Evolutionary conservation across 2,888 invertebrate species (phyloP).

Genomic region (Trachelus tabidus): DNA sequence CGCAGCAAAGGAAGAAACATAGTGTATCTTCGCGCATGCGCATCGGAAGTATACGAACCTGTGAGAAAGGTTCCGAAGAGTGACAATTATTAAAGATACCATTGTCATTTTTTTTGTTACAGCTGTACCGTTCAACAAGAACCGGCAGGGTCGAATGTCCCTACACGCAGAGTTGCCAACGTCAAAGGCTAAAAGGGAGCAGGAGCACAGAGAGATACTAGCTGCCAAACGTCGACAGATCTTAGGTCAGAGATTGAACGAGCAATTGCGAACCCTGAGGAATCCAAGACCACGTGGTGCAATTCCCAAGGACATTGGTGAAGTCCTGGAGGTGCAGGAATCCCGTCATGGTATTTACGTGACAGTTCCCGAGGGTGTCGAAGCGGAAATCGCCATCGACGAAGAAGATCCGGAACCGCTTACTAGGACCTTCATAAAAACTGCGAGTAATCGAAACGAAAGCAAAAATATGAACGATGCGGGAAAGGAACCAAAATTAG

Average conservation of each 20-base stretch:
- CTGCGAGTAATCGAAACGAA: not conserved
- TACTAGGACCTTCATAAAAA: slow-evolving; percentile 1
- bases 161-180: slow-evolving; percentile 48
- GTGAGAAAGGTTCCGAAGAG: not conserved
- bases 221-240: slow-evolving; percentile 74
- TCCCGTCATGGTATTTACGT: slow-evolving; percentile 52
- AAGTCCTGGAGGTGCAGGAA: slow-evolving; percentile 52
- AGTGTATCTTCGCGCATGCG: not conserved
- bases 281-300: slow-evolving; percentile 22
- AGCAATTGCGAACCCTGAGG: slow-evolving; percentile 30
- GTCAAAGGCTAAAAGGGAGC: slow-evolving; percentile 56
- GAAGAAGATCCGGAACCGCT: slow-evolving; percentile 13
- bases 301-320: slow-evolving; percentile 30
- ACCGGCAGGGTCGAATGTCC: slow-evolving; percentile 49
- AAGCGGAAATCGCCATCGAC: slow-evolving; percentile 19
- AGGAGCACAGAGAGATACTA: slow-evolving; percentile 64
- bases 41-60: not conserved
- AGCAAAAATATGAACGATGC: not conserved
- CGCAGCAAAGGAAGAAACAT: not conserved
- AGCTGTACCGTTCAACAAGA: slow-evolving; percentile 42
- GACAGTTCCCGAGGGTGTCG: slow-evolving; percentile 33
- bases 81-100: not conserved
- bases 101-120: slow-evolving; percentile 28
- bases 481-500: slow-evolving; percentile 3
- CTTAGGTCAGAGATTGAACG: slow-evolving; percentile 67